These are phyloP conservation scores for Drymonia ruficornis DNA, from an alignment of 2,888 invertebrate genomes.

Conservation along the genomic window DNA sequence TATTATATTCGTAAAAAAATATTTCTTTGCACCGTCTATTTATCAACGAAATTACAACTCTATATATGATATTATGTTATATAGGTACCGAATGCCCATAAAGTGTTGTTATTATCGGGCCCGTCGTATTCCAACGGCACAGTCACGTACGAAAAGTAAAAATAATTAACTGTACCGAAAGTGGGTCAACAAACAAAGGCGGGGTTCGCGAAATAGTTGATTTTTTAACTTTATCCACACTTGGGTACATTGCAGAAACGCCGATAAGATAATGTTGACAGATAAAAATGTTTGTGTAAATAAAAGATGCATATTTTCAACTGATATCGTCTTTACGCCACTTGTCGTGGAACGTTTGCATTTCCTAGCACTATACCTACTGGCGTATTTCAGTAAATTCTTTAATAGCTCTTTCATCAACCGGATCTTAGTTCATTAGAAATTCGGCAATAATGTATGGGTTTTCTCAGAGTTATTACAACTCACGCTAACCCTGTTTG, in stretches of 20 bases:
- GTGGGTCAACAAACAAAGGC: slow-evolving; percentile 80
- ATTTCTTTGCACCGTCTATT: too few species aligned
- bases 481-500: too few species aligned
- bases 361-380: slow-evolving; percentile 35
- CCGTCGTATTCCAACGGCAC: slow-evolving; percentile 11
- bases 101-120: slow-evolving; percentile 18
- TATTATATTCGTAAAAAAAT: too few species aligned
- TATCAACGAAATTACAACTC: not conserved
- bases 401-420: too few species aligned
- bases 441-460: too few species aligned
- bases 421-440: too few species aligned
- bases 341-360: slow-evolving; percentile 52
- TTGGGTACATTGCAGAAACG: slow-evolving; percentile 73
- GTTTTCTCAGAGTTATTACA: too few species aligned
- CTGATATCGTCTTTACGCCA: slow-evolving; percentile 54
- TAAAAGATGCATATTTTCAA: slow-evolving; percentile 77
- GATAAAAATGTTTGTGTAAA: slow-evolving; percentile 76
- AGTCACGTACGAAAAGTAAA: slow-evolving; percentile 38
- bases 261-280: slow-evolving; percentile 72
- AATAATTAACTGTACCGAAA: slow-evolving; percentile 64
- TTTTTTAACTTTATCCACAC: slow-evolving; percentile 67
- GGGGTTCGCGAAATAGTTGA: slow-evolving; percentile 73
- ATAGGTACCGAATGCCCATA: not conserved
- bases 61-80: not conserved
- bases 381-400: not conserved